These are phyloP conservation scores for Tupaia chinensis DNA, from an alignment of 2,113 vertebrate species.

Conservation along the genomic window DNA sequence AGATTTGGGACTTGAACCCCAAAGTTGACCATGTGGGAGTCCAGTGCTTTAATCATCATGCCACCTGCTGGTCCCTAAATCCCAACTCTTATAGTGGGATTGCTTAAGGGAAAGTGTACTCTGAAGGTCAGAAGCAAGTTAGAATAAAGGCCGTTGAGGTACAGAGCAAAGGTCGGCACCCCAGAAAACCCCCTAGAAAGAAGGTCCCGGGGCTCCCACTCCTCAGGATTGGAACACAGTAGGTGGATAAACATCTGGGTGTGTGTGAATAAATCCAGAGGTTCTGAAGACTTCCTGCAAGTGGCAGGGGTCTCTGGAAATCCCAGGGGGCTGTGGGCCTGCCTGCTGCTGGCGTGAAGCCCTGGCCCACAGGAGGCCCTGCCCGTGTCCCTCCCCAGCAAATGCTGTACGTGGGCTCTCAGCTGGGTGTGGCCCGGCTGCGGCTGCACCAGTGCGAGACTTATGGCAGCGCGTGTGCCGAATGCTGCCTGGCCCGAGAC, in stretches of 20 bases:
- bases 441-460: constrained; percentile 93
- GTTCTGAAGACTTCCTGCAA: constrained; percentile 5
- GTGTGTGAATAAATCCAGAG: not conserved
- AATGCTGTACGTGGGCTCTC: constrained; percentile 93
- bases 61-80: not conserved
- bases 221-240: not conserved
- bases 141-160: not conserved
- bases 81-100: not conserved
- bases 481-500: constrained; percentile 97
- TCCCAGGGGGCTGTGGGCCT: not conserved
- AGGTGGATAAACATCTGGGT: not conserved
- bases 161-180: not conserved
- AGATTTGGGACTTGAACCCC: too few species aligned
- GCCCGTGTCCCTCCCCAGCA: constrained; percentile 87
- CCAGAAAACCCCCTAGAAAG: not conserved
- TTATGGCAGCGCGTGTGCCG: constrained; percentile 94
- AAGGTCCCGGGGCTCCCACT: not conserved
- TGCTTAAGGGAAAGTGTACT: not conserved
- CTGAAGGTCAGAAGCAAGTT: constrained; percentile 16
- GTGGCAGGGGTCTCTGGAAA: not conserved
- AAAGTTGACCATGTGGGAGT: too few species aligned
- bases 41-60: too few species aligned
- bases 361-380: not conserved
- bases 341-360: not conserved
- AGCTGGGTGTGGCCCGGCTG: constrained; percentile 91